A percentile compares a stretch with the other conserved stretches of the same genome.
phyloP scores from a whole-genome alignment of 2,113 vertebrate genomes.

The Seriola dumerili region DNA sequence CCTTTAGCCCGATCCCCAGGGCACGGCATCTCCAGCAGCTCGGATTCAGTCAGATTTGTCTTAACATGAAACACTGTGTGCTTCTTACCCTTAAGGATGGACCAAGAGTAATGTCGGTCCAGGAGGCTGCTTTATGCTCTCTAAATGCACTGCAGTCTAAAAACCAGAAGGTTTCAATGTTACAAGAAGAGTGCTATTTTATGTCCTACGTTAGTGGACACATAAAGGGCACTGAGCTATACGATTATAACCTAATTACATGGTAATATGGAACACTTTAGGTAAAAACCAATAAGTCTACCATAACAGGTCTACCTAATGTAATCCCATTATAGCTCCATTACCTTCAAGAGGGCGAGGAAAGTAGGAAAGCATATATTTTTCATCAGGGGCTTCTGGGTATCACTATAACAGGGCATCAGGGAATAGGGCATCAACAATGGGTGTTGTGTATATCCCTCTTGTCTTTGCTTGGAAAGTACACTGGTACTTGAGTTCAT shows the following conservation, averaged over 20 bases:
- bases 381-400: conserved; percentile 73
- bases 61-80: conserved; percentile 20
- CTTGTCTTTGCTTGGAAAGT: conserved; percentile 40
- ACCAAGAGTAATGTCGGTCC: background rate
- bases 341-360: conserved; percentile 74
- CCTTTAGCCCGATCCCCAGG: conserved; percentile 14
- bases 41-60: conserved; percentile 31
- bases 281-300: conserved; percentile 82
- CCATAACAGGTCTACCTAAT: conserved; percentile 78
- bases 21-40: conserved; percentile 17
- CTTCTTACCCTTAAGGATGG: conserved; percentile 14
- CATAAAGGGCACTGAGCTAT: conserved; percentile 71
- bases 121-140: conserved; percentile 19
- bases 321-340: conserved; percentile 81
- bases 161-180: conserved; percentile 52
- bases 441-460: conserved; percentile 49
- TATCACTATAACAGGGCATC: conserved; percentile 65
- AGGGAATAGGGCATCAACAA: conserved; percentile 61
- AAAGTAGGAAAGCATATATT: conserved; percentile 78
- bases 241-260: conserved; percentile 78
- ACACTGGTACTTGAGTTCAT: conserved; percentile 2
- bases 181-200: conserved; percentile 69
- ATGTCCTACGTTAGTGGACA: conserved; percentile 68
- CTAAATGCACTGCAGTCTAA: conserved; percentile 39
- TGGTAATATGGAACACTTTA: conserved; percentile 83